A percentile compares a stretch with the other conserved stretches of the same genome.
These are phyloP conservation scores for Globicephala melas DNA, from an alignment of 2,113 vertebrate genomes.

Conservation along the genomic window DNA sequence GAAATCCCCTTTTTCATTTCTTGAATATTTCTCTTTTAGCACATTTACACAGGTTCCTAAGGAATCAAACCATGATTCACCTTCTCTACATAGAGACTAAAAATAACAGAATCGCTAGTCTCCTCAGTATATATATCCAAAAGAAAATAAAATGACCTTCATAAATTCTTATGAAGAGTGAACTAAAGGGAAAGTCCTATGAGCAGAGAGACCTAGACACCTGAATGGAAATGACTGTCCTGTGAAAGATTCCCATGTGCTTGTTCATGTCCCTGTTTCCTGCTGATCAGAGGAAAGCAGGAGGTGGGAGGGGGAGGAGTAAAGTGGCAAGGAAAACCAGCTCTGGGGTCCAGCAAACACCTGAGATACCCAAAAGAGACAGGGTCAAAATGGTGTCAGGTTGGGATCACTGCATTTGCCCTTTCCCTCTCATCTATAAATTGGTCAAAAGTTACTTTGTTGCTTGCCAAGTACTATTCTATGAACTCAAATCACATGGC, in stretches of 20 bases:
- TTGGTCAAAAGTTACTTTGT: not conserved
- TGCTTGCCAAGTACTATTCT: not conserved
- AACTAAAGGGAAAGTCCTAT: not conserved
- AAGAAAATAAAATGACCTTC: conserved; percentile 31
- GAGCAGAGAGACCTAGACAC: not conserved
- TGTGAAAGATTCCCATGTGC: not conserved
- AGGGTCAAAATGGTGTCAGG: not conserved
- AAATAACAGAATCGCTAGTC: not conserved
- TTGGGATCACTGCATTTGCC: not conserved
- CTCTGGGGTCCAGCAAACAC: not conserved
- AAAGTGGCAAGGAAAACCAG: not conserved
- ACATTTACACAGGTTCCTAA: conserved; percentile 6
- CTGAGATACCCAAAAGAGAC: not conserved
- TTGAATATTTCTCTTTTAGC: conserved; percentile 12
- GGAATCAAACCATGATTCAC: conserved; percentile 33
- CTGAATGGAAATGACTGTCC: not conserved
- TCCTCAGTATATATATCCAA: not conserved
- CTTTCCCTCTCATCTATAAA: not conserved
- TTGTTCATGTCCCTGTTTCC: not conserved
- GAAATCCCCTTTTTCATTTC: conserved; percentile 40
- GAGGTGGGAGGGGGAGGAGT: not conserved
- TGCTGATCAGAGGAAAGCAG: not conserved
- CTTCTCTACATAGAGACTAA: not conserved
- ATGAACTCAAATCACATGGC: not conserved
- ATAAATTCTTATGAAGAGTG: not conserved